These are phyloP conservation scores for Novumbra hubbsi DNA, from an alignment of 2,797 vertebrate genomes.

Conservation along the genomic window DNA sequence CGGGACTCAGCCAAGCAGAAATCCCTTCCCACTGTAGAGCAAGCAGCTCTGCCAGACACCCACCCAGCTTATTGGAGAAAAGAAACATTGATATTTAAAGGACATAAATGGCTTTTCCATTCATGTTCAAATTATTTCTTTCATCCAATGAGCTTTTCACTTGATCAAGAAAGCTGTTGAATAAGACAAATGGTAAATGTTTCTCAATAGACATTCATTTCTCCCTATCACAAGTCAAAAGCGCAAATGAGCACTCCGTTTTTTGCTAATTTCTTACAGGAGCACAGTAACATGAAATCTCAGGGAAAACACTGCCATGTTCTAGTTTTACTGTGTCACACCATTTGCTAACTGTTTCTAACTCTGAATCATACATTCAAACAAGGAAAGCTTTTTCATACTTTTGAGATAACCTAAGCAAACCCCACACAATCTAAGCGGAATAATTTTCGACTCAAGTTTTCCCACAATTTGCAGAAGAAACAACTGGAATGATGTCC, in stretches of 20 bases:
- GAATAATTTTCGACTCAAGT: not conserved
- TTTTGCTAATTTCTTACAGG: conserved; percentile 1
- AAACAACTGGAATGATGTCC: not conserved
- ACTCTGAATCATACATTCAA: conserved; percentile 25
- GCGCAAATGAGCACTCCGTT: not conserved
- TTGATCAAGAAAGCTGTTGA: conserved; percentile 15
- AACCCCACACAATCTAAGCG: not conserved
- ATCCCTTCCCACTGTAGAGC: conserved; percentile 60
- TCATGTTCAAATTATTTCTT: conserved; percentile 54
- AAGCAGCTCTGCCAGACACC: conserved; percentile 26
- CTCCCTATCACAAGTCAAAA: conserved; percentile 12
- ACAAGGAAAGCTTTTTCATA: not conserved
- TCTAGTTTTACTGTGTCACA: conserved; percentile 23
- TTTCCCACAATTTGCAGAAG: not conserved
- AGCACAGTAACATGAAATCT: conserved; percentile 20
- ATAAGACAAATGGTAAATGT: conserved; percentile 23
- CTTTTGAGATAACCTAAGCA: not conserved
- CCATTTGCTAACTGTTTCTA: conserved; percentile 33
- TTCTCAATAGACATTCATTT: conserved; percentile 28
- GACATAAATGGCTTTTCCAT: conserved; percentile 41
- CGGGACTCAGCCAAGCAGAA: conserved; percentile 77
- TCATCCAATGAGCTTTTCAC: conserved; percentile 31
- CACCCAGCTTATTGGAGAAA: conserved; percentile 34
- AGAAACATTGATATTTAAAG: conserved; percentile 44
- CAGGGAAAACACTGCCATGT: conserved; percentile 24